Evolutionary conservation across 2,113 vertebrate species (phyloP).

Genomic region (Aspidoscelis tigris): DNA sequence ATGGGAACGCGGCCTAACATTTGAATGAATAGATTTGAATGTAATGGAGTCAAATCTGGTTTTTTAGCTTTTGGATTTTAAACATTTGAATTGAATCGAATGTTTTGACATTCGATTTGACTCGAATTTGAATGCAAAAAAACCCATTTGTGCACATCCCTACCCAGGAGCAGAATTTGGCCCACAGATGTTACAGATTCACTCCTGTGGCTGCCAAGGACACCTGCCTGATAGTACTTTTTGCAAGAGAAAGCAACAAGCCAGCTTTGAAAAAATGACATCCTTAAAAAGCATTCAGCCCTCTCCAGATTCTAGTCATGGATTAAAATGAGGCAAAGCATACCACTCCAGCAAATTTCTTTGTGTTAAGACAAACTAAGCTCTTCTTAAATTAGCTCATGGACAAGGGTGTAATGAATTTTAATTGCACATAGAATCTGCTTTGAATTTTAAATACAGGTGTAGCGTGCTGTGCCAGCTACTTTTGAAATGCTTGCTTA

Average conservation of each 20-base stretch:
- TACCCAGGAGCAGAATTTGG: no score
- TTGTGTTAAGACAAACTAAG: constrained; percentile 1
- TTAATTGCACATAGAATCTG: constrained; percentile 40
- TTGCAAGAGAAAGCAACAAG: constrained; percentile 31
- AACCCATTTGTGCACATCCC: no score
- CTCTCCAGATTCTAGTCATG: constrained; percentile 26
- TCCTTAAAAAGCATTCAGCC: not conserved
- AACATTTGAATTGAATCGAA: no score
- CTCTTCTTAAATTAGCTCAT: constrained; percentile 43
- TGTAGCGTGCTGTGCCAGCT: constrained; percentile 40
- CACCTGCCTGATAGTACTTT: not conserved
- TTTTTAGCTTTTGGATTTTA: no score
- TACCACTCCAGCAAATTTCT: constrained; percentile 39
- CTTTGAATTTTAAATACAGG: constrained; percentile 46
- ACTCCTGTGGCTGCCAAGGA: no score
- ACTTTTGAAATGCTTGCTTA: constrained; percentile 32
- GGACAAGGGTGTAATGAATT: constrained; percentile 46
- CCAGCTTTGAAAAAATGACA: constrained; percentile 14
- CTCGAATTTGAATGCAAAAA: no score
- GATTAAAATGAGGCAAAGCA: constrained; percentile 15
- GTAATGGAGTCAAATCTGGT: no score
- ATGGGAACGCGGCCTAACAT: no score
- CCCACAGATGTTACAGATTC: no score
- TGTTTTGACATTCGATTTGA: no score
- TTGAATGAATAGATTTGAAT: no score